Base-by-base conservation (phyloP, 2,113 vertebrate species). In the Xerus inauris region DNA sequence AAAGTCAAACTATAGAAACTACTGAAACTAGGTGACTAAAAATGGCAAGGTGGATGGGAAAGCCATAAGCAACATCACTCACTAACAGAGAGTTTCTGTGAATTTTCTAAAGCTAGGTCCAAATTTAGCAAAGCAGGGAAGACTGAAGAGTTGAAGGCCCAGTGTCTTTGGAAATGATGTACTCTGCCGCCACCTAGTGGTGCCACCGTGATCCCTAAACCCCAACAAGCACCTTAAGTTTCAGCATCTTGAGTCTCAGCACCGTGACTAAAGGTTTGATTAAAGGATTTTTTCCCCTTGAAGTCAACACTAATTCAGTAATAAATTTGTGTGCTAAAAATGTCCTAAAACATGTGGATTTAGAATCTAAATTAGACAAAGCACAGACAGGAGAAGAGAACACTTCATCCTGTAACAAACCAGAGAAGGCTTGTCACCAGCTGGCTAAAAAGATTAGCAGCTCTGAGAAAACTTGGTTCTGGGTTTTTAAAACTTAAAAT, bases 181-280 rank as follows among this genome's bases (percentile, higher is more conserved):
- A n/a, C 69, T 97, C 87, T 94, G 93, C 79, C 71, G 32, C 97
- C 94, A 94, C 91, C 97, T 97, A 93, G 96, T 82, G 97, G 97
- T 45, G 14, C 11, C 40, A 45, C 7, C 26, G 69, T 28, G 77
- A 91, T 62, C 87, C 54, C 65, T 85, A n/a, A 38, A 62, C 40
- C 12, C 30, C 4, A 5, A 59, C 30, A 65, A 54, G 57, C 28
- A 8, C 17, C 45, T 84, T 40, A 11, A 42, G 32, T 40, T 30
- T 91, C 8, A 62, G 32, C 17, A 38, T 65, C 64, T 65, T 65
- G 64, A 65, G 30, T 69, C 30, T 64, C 30, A 22, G 4, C 76
- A 49, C 9, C 14, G 32, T 7, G 32, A 75, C 42, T 62, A 30
- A 64, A 95, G 82, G 59, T 59, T 83, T 75, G 5, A 86, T 91